Evolutionary conservation across 2,113 vertebrate species (phyloP).

Genomic region (Antigone vipio): DNA sequence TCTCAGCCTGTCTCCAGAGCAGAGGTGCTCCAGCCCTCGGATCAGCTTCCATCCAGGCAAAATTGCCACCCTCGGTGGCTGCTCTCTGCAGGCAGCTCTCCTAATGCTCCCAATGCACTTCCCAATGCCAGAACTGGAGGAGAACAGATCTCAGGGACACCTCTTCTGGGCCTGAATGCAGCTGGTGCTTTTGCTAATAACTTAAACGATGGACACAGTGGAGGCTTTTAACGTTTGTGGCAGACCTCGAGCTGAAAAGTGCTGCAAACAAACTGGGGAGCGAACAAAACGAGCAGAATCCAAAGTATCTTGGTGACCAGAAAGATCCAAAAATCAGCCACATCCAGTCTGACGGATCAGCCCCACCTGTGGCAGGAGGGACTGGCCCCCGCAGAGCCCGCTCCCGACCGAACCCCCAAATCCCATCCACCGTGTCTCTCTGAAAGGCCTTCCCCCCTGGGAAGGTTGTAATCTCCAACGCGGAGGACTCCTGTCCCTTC

Average conservation of each 20-base stretch:
- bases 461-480: background rate
- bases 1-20: no score
- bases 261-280: background rate
- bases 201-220: rapidly evolving
- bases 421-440: background rate
- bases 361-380: rapidly evolving
- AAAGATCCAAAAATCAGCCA: background rate
- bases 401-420: background rate
- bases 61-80: background rate
- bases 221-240: background rate
- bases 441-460: no score
- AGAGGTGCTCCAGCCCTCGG: no score
- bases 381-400: rapidly evolving
- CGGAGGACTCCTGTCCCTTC: background rate
- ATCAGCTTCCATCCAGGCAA: background rate
- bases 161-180: background rate
- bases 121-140: background rate
- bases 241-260: background rate
- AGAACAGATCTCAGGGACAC: background rate
- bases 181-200: background rate
- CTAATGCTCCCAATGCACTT: rapidly evolving
- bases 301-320: background rate
- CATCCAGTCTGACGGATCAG: background rate
- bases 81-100: background rate
- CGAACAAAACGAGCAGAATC: background rate